Conservation (phyloP, 2,797 vertebrate genomes). For the Chaetophractus vellerosus region DNA sequence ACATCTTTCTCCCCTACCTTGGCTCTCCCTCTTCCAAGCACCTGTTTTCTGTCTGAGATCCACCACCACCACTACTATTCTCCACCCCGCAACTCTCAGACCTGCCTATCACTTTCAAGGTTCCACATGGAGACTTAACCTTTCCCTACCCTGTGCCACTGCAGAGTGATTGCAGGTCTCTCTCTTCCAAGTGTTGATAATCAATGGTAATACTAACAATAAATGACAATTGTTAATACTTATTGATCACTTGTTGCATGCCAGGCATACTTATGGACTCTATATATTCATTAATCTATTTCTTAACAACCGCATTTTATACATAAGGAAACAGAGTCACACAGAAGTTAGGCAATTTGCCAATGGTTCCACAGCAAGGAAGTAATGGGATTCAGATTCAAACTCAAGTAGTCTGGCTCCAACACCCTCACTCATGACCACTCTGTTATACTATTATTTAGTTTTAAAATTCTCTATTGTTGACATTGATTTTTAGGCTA, state of each 20-base stretch:
- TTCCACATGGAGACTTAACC: not conserved
- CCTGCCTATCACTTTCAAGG: not conserved
- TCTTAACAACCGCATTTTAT: not conserved
- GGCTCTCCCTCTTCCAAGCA: not conserved
- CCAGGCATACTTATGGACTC: not conserved
- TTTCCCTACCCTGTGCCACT: not conserved
- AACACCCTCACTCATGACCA: not conserved
- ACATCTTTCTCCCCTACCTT: not conserved
- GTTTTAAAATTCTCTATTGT: not conserved
- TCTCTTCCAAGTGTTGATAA: not conserved
- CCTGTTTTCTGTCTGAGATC: not conserved
- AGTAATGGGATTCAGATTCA: not conserved
- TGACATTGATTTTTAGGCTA: conserved; percentile 8
- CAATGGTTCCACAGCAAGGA: not conserved
- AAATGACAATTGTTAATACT: not conserved
- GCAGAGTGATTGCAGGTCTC: not conserved
- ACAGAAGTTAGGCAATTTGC: not conserved
- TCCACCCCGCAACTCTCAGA: not conserved
- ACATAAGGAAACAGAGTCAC: not conserved
- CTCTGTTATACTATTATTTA: not conserved
- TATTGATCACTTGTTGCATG: not conserved
- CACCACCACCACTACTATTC: no score
- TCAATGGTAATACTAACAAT: not conserved
- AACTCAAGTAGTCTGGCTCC: not conserved
- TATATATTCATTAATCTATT: not conserved